These are phyloP conservation scores for Bagarius yarrelli DNA, from an alignment of 2,113 vertebrate genomes.

Conservation along the genomic window DNA sequence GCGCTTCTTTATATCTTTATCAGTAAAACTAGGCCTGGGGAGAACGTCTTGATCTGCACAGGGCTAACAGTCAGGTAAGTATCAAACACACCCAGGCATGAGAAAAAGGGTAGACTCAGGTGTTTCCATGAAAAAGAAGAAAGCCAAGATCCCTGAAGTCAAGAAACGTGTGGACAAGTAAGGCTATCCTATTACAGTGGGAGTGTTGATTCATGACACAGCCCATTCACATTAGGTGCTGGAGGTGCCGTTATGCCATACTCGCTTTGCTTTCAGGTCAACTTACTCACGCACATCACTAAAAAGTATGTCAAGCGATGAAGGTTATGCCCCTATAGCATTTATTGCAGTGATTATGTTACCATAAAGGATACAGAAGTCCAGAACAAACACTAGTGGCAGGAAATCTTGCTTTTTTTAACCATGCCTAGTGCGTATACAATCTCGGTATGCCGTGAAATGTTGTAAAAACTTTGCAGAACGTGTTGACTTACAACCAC, in stretches of 20 bases:
- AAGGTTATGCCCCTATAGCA: conserved; percentile 61
- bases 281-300: conserved; percentile 51
- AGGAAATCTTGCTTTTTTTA: conserved; percentile 68
- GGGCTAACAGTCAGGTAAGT: conserved; percentile 62
- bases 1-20: conserved; percentile 58
- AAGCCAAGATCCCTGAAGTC: conserved; percentile 35
- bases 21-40: conserved; percentile 32
- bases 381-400: conserved; percentile 65
- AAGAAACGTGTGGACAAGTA: conserved; percentile 30
- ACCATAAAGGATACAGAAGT: conserved; percentile 46
- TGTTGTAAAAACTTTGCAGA: conserved; percentile 58
- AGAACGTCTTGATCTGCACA: conserved; percentile 64
- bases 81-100: conserved; percentile 63
- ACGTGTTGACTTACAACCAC: conserved; percentile 45
- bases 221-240: conserved; percentile 64
- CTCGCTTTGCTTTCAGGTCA: conserved; percentile 52
- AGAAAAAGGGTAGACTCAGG: conserved; percentile 31
- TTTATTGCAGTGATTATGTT: conserved; percentile 58
- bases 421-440: conserved; percentile 47
- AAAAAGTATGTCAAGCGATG: conserved; percentile 62
- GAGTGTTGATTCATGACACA: conserved; percentile 55
- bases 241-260: conserved; percentile 51
- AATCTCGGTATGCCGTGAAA: conserved; percentile 66
- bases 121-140: conserved; percentile 31
- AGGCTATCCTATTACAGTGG: conserved; percentile 28